Conservation (phyloP, 2,888 invertebrate species). For the Drosophila suboccidentalis region DNA sequence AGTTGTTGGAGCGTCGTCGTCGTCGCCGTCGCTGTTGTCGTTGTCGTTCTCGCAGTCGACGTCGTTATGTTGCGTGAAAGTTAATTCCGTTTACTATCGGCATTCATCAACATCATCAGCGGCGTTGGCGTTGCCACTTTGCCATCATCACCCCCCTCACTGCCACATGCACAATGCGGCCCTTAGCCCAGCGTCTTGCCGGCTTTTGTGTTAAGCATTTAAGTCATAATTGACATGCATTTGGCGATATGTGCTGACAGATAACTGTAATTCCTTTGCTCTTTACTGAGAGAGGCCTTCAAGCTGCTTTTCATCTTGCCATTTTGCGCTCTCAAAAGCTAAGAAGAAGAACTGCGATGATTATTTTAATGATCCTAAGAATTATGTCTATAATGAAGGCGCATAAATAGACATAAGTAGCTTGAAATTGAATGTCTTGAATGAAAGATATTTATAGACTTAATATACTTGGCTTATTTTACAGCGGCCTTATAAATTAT, state of each 20-base stretch:
- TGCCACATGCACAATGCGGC: slow-evolving; percentile 22
- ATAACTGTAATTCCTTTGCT: slow-evolving; percentile 63
- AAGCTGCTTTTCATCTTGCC: slow-evolving; percentile 32
- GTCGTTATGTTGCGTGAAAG: slow-evolving; percentile 75
- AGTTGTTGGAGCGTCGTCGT: slow-evolving; percentile 63
- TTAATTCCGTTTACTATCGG: slow-evolving; percentile 81
- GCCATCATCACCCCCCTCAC: slow-evolving; percentile 27
- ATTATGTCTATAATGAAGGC: slow-evolving; percentile 16
- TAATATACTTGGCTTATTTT: neutral
- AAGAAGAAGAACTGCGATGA: slow-evolving; percentile 19
- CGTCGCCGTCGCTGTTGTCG: slow-evolving; percentile 12
- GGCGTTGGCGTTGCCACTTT: slow-evolving; percentile 62
- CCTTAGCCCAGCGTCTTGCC: slow-evolving; percentile 51
- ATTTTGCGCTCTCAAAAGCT: slow-evolving; percentile 20
- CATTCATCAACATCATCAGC: slow-evolving; percentile 79
- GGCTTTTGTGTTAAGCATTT: slow-evolving; percentile 77
- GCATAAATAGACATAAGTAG: neutral
- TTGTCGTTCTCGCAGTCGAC: slow-evolving; percentile 32
- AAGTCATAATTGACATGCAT: slow-evolving; percentile 81
- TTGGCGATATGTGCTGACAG: slow-evolving; percentile 76
- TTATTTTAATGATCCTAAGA: slow-evolving; percentile 37
- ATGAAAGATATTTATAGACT: neutral
- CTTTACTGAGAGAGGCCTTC: slow-evolving; percentile 13
- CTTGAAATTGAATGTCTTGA: slow-evolving; percentile 3
- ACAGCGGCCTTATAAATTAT: neutral